A percentile compares a stretch with the other conserved stretches of the same genome.
These are phyloP conservation scores for Hydra vulgaris DNA, from an alignment of 30 jellyfish, hydroid and myxozoan genomes.

Conservation along the genomic window DNA sequence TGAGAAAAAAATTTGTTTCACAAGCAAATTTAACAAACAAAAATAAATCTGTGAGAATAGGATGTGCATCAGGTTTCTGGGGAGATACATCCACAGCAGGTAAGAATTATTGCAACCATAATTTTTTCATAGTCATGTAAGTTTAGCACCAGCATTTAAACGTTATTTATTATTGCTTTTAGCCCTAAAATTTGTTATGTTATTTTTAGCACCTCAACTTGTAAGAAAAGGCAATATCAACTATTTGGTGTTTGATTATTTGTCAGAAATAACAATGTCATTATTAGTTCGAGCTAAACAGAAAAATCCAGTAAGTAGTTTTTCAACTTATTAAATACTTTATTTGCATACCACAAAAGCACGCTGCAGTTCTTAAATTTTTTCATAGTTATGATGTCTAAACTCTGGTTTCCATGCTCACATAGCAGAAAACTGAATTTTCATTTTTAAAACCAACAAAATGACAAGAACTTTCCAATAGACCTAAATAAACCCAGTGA, in stretches of 20 bases:
- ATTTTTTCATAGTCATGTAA: no score
- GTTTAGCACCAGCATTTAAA: neutral
- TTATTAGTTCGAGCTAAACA: slow-evolving; percentile 59
- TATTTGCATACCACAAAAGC: neutral
- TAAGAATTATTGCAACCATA: no score
- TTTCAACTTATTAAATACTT: neutral
- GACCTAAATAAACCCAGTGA: no score
- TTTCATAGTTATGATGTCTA: no score
- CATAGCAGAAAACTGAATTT: no score
- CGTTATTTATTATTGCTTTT: no score
- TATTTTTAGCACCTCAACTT: slow-evolving; percentile 62
- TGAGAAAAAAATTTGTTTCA: neutral
- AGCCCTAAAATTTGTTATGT: no score
- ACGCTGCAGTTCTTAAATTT: no score
- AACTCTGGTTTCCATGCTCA: no score
- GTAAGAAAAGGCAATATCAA: slow-evolving; percentile 60
- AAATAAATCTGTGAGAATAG: slow-evolving; percentile 41
- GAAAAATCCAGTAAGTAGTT: slow-evolving; percentile 29
- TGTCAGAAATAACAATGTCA: slow-evolving; percentile 85
- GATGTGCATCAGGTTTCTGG: slow-evolving; percentile 96
- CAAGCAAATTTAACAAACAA: neutral
- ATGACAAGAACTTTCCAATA: no score
- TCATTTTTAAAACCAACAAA: no score
- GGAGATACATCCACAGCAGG: slow-evolving; percentile 82
- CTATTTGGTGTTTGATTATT: slow-evolving; percentile 67